Conservation (phyloP, 2,797 vertebrate species). For the Anisognathus igniventris region DNA sequence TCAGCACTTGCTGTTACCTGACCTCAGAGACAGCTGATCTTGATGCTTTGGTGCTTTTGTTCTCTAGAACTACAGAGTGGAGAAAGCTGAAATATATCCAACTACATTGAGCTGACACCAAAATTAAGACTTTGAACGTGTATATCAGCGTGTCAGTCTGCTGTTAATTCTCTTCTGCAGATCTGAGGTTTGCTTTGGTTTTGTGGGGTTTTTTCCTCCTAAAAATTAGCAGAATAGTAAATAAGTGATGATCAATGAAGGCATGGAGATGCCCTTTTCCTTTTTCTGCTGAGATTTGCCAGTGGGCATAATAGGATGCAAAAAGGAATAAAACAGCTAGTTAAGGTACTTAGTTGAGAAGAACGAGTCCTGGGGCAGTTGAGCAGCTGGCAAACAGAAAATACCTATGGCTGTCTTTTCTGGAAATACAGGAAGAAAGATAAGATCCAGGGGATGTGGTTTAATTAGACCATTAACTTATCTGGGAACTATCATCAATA, state of each 20-base stretch:
- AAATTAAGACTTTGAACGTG: not conserved
- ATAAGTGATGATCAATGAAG: not conserved
- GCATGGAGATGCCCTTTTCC: not conserved
- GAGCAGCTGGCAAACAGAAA: constrained; percentile 54
- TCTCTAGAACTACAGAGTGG: not conserved
- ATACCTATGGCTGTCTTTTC: not conserved
- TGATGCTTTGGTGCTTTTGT: not conserved
- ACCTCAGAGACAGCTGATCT: not conserved
- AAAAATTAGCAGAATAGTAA: not conserved
- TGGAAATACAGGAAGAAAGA: constrained; percentile 48
- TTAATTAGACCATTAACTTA: constrained; percentile 50
- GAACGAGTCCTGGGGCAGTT: not conserved
- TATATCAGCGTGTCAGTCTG: not conserved
- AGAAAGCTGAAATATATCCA: not conserved
- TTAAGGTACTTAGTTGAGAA: not conserved
- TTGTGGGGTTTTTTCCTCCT: not conserved
- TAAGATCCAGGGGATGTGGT: constrained; percentile 41
- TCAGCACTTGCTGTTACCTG: not conserved
- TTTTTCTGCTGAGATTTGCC: not conserved
- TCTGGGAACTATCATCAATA: constrained; percentile 62
- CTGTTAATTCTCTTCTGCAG: not conserved
- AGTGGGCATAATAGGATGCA: not conserved
- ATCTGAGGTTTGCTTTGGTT: not conserved
- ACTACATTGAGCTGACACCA: not conserved
- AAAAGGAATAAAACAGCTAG: not conserved